These are phyloP conservation scores for Semaprochilodus insignis DNA, from an alignment of 2,797 vertebrate species.

Conservation along the genomic window DNA sequence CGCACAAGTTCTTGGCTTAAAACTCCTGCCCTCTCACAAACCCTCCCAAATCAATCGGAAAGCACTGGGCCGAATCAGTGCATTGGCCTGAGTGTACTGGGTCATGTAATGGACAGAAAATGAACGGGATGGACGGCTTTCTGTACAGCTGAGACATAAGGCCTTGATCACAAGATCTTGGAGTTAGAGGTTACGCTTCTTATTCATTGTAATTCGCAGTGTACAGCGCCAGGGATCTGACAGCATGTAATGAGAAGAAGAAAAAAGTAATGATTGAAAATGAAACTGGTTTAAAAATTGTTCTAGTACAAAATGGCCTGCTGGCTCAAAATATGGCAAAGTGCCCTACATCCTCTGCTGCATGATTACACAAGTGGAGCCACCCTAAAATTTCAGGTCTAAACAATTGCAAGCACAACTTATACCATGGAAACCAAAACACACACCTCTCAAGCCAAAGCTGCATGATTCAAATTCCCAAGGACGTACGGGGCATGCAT, in stretches of 20 bases:
- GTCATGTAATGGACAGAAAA: background rate
- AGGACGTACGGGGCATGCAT: slow-evolving; percentile 26
- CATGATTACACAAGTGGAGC: slow-evolving; percentile 31
- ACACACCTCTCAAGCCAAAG: slow-evolving; percentile 14
- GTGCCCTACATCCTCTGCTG: slow-evolving; percentile 24
- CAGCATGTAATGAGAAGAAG: slow-evolving; percentile 41
- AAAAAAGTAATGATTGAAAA: slow-evolving; percentile 42
- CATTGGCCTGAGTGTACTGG: background rate
- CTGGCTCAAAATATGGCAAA: slow-evolving; percentile 40
- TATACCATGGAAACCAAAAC: slow-evolving; percentile 44
- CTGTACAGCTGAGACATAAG: background rate
- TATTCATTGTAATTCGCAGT: slow-evolving; percentile 10
- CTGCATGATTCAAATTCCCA: slow-evolving; percentile 36
- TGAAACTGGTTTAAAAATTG: slow-evolving; percentile 43
- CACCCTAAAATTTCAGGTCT: slow-evolving; percentile 43
- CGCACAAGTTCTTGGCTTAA: background rate
- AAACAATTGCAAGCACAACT: slow-evolving; percentile 43
- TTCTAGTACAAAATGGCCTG: slow-evolving; percentile 47
- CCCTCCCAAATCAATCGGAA: slow-evolving; percentile 15
- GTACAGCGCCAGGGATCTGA: slow-evolving; percentile 14
- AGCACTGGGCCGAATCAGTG: background rate
- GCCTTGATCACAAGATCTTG: background rate
- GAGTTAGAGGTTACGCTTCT: background rate
- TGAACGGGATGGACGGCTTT: background rate
- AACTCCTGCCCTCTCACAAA: slow-evolving; percentile 7